A percentile compares a stretch with the other conserved stretches of the same genome.
Conservation (phyloP, 2,797 vertebrate genomes). For the Molossus alvarezi region DNA sequence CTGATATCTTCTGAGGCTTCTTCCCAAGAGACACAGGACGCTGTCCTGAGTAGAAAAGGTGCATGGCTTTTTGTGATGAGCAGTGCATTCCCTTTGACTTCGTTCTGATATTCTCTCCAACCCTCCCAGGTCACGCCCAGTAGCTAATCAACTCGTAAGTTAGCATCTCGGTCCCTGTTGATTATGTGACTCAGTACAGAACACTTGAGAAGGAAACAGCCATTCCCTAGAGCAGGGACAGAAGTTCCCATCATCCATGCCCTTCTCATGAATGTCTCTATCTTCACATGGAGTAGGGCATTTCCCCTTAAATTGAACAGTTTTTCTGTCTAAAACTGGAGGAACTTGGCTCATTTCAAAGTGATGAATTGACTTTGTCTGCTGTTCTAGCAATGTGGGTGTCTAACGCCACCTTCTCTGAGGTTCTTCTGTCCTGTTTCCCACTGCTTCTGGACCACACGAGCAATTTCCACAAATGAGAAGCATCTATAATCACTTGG, state of each 20-base stretch:
- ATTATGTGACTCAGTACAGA: not conserved
- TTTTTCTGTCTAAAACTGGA: slow-evolving; percentile 35
- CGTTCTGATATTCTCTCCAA: slow-evolving; percentile 68
- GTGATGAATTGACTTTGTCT: not conserved
- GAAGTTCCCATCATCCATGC: not conserved
- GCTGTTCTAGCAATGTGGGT: rapidly evolving
- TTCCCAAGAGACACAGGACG: slow-evolving; percentile 82
- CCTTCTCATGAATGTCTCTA: not conserved
- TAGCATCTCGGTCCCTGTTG: not conserved
- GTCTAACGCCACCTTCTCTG: not conserved
- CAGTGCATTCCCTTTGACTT: slow-evolving; percentile 77
- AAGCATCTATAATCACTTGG: slow-evolving; percentile 27
- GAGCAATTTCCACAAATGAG: not conserved
- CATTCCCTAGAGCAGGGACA: not conserved
- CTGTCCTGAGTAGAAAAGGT: slow-evolving; percentile 37
- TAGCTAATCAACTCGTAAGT: not conserved
- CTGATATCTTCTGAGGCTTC: slow-evolving; percentile 76
- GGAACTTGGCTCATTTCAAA: slow-evolving; percentile 16
- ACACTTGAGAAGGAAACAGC: not conserved
- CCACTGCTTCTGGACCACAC: not conserved
- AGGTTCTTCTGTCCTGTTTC: not conserved
- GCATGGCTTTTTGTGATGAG: slow-evolving; percentile 35
- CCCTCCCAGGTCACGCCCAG: not conserved
- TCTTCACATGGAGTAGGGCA: not conserved
- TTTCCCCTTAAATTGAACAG: not conserved